These are phyloP conservation scores for Pangasius djambal DNA, from an alignment of 2,797 vertebrate genomes.

Conservation along the genomic window DNA sequence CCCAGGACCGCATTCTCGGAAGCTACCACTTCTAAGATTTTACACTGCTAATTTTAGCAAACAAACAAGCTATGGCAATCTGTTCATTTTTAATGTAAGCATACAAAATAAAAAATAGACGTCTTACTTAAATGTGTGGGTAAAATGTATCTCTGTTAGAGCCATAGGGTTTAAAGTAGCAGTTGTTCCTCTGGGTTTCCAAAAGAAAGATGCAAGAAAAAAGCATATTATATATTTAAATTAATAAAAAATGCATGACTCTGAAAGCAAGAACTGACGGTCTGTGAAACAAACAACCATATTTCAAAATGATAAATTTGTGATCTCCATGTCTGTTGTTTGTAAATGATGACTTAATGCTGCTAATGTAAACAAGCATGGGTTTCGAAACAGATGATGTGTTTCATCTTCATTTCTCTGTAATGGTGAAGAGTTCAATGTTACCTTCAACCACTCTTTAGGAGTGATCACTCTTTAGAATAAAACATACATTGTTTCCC, in stretches of 20 bases:
- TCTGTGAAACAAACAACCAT: not conserved
- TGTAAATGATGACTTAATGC: not conserved
- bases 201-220: not conserved
- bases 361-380: not conserved
- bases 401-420: conserved; percentile 8
- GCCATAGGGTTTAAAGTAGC: not conserved
- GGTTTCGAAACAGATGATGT: not conserved
- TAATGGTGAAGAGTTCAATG: conserved; percentile 2
- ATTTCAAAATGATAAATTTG: not conserved
- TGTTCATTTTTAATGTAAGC: not conserved
- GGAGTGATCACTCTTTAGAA: conserved; percentile 8
- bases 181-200: not conserved
- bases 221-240: not conserved
- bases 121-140: not conserved
- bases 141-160: not conserved
- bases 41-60: not conserved
- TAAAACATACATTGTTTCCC: not conserved
- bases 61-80: not conserved
- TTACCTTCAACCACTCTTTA: not conserved
- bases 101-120: not conserved
- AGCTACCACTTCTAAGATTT: not conserved
- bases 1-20: not conserved
- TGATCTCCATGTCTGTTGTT: not conserved
- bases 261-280: too few species aligned
- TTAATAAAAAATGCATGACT: not conserved